Evolutionary conservation across 1,140 invertebrate genomes (phyloP), one percentile per base, ranked within the genome.

Genomic region (Trachymyrmex cornetzi): DNA sequence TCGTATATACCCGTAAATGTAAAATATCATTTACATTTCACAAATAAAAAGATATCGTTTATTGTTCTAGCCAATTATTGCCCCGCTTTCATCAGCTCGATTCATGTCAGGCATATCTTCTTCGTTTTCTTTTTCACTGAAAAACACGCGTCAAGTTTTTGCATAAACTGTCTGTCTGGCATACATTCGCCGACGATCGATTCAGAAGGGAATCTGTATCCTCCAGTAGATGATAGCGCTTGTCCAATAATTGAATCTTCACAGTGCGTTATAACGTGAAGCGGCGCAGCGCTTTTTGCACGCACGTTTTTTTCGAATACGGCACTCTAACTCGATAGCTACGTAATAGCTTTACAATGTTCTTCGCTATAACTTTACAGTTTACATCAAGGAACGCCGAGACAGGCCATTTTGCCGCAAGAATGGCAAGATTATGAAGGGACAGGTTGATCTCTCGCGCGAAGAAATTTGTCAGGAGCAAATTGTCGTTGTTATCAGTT

Each of bases 31-130:
- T 94, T 94, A 94, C 93, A 94, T 94, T 94, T 94, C 93, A 93
- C 93, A 94, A 91, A 93, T 93, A 92, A 94, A 94, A 95, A n/a
- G n/a, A 93, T 93, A 94, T 93, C 91, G 87, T 93, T 94, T 93
- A 94, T 93, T 90, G 90, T 89, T 90, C 89, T 92, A 92, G 91
- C 92, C 92, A 94, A 94, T 94, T 92, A 94, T 94, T 91, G 91
- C 92, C 92, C 89, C 89, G 88, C 88, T 92, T 81, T 90, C 85
- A 77, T 88, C 85, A 85, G 87, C 80, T 91, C 87, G 85, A 88
- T 90, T 90, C 77, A 14, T 85, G 50, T 89, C 87, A 90, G 81
- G 89, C 81, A 38, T 34, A 77, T 87, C 88, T 90, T 67, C 50
- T 12, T 81, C 63, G 64, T 61, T 30, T 71, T 34, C 19, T 34